Conservation (phyloP, 2,113 vertebrate genomes). For the Australoheros scitulus region DNA sequence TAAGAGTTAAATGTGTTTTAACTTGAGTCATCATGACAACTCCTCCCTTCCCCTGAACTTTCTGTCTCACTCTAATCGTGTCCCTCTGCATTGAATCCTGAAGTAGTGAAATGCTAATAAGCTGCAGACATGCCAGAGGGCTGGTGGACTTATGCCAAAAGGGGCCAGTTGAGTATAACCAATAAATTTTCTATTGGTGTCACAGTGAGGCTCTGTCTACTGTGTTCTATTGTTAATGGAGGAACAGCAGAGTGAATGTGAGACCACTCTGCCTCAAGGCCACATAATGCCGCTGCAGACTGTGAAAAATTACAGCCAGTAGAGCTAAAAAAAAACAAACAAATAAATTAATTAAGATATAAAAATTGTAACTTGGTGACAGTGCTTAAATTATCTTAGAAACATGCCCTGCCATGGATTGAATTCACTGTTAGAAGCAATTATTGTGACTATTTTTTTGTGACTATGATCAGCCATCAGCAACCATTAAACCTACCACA, state of each 20-base stretch:
- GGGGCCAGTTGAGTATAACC: background rate
- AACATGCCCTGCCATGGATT: background rate
- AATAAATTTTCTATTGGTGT: background rate
- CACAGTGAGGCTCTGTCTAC: background rate
- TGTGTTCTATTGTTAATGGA: conserved; percentile 19
- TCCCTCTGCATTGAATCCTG: background rate
- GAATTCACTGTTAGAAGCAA: background rate
- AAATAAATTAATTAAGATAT: background rate
- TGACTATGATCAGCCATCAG: background rate
- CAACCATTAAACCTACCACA: background rate
- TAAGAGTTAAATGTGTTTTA: background rate
- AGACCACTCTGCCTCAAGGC: conserved; percentile 28
- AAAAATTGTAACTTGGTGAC: conserved; percentile 15
- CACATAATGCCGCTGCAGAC: conserved; percentile 28
- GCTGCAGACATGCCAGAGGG: background rate
- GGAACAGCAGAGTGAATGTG: conserved; percentile 9
- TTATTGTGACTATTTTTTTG: background rate
- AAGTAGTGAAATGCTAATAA: conserved; percentile 1
- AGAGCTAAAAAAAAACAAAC: background rate
- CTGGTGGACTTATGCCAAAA: background rate
- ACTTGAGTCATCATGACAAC: background rate
- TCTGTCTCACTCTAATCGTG: background rate
- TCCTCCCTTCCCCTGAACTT: background rate
- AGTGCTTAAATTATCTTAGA: conserved; percentile 7
- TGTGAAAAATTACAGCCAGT: conserved; percentile 40